Evolutionary conservation across 1,140 invertebrate species (phyloP), one percentile per base, ranked within the genome.

Genomic region (Zaprionus gabonicus): DNA sequence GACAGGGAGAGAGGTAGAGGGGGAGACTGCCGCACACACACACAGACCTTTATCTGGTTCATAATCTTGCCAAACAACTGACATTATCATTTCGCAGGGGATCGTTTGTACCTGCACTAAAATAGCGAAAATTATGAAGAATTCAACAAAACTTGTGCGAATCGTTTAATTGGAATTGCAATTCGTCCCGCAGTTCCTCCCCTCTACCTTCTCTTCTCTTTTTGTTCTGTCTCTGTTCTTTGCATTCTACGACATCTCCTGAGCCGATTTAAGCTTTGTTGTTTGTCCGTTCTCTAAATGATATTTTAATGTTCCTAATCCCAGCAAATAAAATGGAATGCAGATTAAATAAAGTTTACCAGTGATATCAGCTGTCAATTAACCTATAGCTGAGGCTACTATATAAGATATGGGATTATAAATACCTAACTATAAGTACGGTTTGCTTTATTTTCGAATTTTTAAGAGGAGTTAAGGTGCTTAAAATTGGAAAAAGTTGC

Each of bases 111-210:
- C 46, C 34, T 57, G 34, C 13, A 63, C 60, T 73, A 55, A 69
- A 78, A 74, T 68, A 73, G 70, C 46, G 34, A 15, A 80, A 78
- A 66, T 78, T 74, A 80, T 74, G 38, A 20, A 59, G 38, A 38
- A 53, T 58, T 31, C 17, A 49, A 78, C 49, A 27, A 56, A 27
- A 44, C 23, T 38, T 70, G 65, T 23, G 63, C 51, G 59, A 62
- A 63, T 66, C 46, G 17, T 34, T 38, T 66, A 20, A 51, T 64
- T 51, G 17, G 41, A 49, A 64, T 51, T 20, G 53, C 53, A 41
- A 36, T 57, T 44, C 3, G 10, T 60, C 23, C 5, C 12, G 28
- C 25, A 12, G 20, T 20, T 20, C 20, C 3, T 7, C 44, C 17
- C 3, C 9, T 34, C 7, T 31, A 23, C 23, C 23, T 23, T 23